Conservation (phyloP, 2,888 invertebrate species). For the Macrophya alboannulata region DNA sequence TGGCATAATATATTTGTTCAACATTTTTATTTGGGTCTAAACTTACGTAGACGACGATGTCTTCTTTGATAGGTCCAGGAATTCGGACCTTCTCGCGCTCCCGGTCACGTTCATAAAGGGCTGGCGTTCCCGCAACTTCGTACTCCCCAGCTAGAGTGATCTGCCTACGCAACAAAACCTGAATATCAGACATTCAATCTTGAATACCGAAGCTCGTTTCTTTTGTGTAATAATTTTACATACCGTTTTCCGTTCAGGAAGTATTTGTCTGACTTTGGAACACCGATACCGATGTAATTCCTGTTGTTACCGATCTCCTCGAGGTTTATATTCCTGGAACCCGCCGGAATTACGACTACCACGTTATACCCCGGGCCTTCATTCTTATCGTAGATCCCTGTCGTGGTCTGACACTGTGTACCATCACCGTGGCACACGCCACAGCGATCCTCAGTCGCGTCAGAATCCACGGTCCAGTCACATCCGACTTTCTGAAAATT, state of each 20-base stretch:
- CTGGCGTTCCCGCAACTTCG: slow-evolving; percentile 80
- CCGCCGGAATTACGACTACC: slow-evolving; percentile 83
- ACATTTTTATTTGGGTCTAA: neutral
- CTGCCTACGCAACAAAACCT: slow-evolving; percentile 72
- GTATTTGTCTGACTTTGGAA: slow-evolving; percentile 80
- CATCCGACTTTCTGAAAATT: slow-evolving; percentile 84
- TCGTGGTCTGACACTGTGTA: slow-evolving; percentile 83
- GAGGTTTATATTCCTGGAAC: slow-evolving; percentile 83
- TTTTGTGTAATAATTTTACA: slow-evolving; percentile 68
- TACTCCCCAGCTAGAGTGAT: slow-evolving; percentile 79
- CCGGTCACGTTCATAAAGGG: slow-evolving; percentile 81
- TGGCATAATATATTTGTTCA: neutral
- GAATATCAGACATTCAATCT: slow-evolving; percentile 60
- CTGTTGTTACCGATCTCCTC: slow-evolving; percentile 81
- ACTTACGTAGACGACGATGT: slow-evolving; percentile 84
- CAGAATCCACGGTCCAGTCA: slow-evolving; percentile 85
- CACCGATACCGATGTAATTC: slow-evolving; percentile 82
- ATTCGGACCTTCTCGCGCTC: slow-evolving; percentile 83
- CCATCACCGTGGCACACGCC: slow-evolving; percentile 88
- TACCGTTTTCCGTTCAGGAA: slow-evolving; percentile 85
- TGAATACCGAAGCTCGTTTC: slow-evolving; percentile 52
- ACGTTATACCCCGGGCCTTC: slow-evolving; percentile 82
- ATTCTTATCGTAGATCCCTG: slow-evolving; percentile 81
- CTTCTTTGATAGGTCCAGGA: slow-evolving; percentile 84
- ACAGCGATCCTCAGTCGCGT: slow-evolving; percentile 85